A percentile compares a stretch with the other conserved stretches of the same genome.
These are phyloP conservation scores for Asbolus verrucosus DNA, from an alignment of 1,140 invertebrate species.

Conservation along the genomic window DNA sequence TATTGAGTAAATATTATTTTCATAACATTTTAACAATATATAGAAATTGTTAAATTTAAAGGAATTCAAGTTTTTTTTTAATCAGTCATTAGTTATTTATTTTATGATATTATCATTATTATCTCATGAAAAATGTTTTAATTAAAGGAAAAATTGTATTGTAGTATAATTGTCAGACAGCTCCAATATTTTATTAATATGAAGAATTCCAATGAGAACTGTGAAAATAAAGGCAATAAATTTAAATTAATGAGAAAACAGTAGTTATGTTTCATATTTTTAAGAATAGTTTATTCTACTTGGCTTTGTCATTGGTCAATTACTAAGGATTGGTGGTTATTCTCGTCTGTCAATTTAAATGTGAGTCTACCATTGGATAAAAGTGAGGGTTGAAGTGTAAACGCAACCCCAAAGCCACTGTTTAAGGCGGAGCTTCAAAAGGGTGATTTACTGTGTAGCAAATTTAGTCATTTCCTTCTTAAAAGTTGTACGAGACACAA, in stretches of 20 bases:
- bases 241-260: constrained; percentile 38
- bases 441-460: constrained; percentile 52
- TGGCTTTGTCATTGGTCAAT: constrained; percentile 53
- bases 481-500: constrained; percentile 35
- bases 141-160: background rate
- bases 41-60: no score
- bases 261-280: constrained; percentile 41
- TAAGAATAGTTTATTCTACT: constrained; percentile 33
- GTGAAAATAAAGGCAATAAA: constrained; percentile 35
- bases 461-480: constrained; percentile 55
- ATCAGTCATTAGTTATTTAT: no score
- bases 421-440: constrained; percentile 56
- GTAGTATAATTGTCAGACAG: background rate
- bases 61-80: no score
- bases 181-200: background rate
- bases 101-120: no score
- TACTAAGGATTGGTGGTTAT: constrained; percentile 57
- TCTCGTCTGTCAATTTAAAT: constrained; percentile 47
- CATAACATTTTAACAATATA: no score
- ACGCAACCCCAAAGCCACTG: constrained; percentile 55
- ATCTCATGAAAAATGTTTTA: no score
- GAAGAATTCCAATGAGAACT: background rate
- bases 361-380: constrained; percentile 54
- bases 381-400: constrained; percentile 55
- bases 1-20: no score